Evolutionary conservation across 2,797 vertebrate species (phyloP), one percentile per base, ranked within the genome.

Genomic region (Anguilla pacifica): DNA sequence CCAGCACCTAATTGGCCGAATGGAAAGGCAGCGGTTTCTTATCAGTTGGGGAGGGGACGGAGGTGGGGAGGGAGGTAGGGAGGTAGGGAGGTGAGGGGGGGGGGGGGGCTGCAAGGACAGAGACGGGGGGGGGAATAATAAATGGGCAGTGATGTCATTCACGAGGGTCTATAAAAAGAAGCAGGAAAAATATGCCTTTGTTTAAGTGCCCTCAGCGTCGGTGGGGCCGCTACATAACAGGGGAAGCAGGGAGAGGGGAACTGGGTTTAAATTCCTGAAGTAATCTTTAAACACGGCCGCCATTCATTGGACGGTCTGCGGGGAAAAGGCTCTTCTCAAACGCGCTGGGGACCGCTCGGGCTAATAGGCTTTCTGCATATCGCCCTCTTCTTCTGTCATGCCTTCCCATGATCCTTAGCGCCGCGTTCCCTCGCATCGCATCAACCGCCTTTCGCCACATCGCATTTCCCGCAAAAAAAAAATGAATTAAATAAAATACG

Each of bases 191-290:
- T 86, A 51, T 51, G 39, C n/a, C 84, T 53, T 74, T n/a, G 1
- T 61, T 6, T 86, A 81, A 57, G 72, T 53, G 91, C 90, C 49
- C 57, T 87, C 39, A 81, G 72, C 28, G 64, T 81, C 43, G 77
- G 55, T 15, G 22, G 57, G 77, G 55, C 51, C 22, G 84, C 22
- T 46, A 13, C 28, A 64, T 82, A 28, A 35, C n/a, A 61, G 77
- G 46, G 77, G 17, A 49, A 82, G 43, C 53, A 87, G 53, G 51
- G 39, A 59, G 70, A 57, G 49, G 88, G 86, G 87, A 87, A 88
- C 86, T 89, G 91, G 89, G 89, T 91, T 92, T 94, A 92, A 93
- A 92, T 92, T 93, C 91, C 83, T 91, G 86, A 91, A 93, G 93
- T 91, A 91, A 94, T 94, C 92, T 94, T 92, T 89, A 64, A 90